Percentiles rank a stretch among this genome's conserved stretches.
Conservation (phyloP, 2,888 invertebrate species). For the Sturmia bella region DNA sequence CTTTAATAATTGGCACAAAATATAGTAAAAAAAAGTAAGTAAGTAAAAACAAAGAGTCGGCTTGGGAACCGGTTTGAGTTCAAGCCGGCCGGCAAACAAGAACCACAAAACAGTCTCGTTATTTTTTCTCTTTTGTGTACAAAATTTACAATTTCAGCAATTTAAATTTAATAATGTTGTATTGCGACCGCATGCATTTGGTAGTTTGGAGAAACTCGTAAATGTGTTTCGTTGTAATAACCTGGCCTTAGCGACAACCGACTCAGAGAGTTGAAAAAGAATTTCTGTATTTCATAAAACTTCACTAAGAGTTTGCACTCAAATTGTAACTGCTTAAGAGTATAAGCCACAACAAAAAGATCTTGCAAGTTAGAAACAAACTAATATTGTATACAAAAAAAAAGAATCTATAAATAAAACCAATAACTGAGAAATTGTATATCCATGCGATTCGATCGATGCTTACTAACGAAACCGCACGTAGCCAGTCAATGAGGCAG, state of each 20-base stretch:
- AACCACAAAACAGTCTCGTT: neutral
- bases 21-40: conserved; percentile 1
- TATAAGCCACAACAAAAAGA: neutral
- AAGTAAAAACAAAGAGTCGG: neutral
- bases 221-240: neutral
- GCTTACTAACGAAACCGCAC: conserved; percentile 60
- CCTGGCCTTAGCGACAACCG: neutral
- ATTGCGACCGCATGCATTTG: neutral
- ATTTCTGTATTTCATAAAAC: neutral
- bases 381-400: neutral
- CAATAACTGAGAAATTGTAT: neutral
- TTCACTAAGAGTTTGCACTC: conserved; percentile 1
- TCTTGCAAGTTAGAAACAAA: neutral
- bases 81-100: conserved; percentile 64
- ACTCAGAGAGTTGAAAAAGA: neutral
- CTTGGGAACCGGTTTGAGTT: conserved; percentile 65
- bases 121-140: conserved; percentile 8
- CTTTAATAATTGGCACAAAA: neutral
- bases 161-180: neutral
- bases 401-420: conserved; percentile 2
- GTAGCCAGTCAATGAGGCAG: conserved; percentile 55
- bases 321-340: conserved; percentile 35
- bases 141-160: conserved; percentile 22
- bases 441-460: neutral
- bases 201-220: neutral